Base-by-base conservation (phyloP, 2,888 invertebrate genomes). In the Cosmopolites sordidus region DNA sequence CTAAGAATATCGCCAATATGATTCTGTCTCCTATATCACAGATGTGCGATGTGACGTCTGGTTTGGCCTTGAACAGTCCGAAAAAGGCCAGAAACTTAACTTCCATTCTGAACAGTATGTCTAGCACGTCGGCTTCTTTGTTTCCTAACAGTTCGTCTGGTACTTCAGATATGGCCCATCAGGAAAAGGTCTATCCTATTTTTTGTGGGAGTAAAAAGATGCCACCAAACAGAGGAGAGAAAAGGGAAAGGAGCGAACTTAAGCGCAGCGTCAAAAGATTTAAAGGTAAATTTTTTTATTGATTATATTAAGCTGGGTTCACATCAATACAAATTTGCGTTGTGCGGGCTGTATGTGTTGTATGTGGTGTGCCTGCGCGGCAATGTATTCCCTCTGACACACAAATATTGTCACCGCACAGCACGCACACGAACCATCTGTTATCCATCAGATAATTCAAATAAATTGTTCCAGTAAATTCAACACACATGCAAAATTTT, bases 21-120 rank as follows among this genome's bases (percentile, higher is more conserved):
- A 61, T 73, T 27, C 58, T 79, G 64, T 78, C 79, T 1, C 78
- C 79, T 2, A 76, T 76, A 5, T 77, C 76, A 27, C 76, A 78
- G 60, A 75, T 79, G 62, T 73, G 68, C 58, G 75, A 73, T 58
- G 77, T 79, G 73, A 75, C 79, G 2, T 78, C 78, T 1, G 75
- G 70, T 2, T 62, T 75, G 51, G 74, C 72, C 1, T 51, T 75
- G 5, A 75, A 76, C 69, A 77, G 78, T 48, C 78, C 78, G n/a
- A 71, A 74, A 58, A 73, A 73, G 51, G 40, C 2, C 4, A 68
- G 63, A 41, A 70, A 73, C 53, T 61, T 72, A 22, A 69, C 51
- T 11, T 53, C 62, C 1, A 55, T 73, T 12, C 55, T 73, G 14
- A 62, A 67, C 18, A 59, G 59, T 48, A 56, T 63, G 58, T 43